Conservation (phyloP, 1,140 invertebrate genomes). For the Brachionus koreanus region DNA sequence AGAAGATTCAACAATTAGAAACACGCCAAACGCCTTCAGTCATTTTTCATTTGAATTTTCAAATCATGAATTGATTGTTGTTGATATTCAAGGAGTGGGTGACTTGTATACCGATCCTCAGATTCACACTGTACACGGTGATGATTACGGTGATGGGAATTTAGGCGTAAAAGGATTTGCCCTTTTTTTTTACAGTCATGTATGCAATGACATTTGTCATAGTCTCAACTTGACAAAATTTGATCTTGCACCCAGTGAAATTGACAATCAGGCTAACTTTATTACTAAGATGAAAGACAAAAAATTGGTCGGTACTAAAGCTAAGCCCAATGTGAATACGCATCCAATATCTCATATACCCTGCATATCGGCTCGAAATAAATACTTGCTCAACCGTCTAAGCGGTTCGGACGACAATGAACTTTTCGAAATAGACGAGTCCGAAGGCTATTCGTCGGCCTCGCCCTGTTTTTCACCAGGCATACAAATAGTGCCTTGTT, state of each 20-base stretch:
- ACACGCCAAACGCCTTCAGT: conserved; percentile 65
- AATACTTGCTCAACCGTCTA: background rate
- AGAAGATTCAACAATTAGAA: conserved; percentile 52
- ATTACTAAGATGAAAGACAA: background rate
- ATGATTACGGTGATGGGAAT: conserved; percentile 59
- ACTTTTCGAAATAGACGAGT: background rate
- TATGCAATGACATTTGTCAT: conserved; percentile 63
- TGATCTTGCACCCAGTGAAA: conserved; percentile 57
- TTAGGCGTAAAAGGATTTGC: conserved; percentile 65
- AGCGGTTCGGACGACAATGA: conserved; percentile 30
- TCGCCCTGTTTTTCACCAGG: conserved; percentile 12
- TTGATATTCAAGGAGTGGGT: conserved; percentile 66
- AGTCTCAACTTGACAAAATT: conserved; percentile 62
- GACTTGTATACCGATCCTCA: conserved; percentile 67
- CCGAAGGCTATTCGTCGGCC: conserved; percentile 37
- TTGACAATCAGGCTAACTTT: background rate
- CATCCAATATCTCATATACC: background rate
- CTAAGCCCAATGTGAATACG: background rate
- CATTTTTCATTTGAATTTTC: conserved; percentile 66
- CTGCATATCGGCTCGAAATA: background rate
- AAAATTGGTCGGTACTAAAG: background rate
- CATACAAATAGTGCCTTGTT: conserved; percentile 24
- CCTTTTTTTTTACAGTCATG: conserved; percentile 64
- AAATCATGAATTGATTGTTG: conserved; percentile 64
- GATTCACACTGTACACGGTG: conserved; percentile 62